These are phyloP conservation scores for Morpho helenor DNA, from an alignment of 2,888 invertebrate species.

Conservation along the genomic window DNA sequence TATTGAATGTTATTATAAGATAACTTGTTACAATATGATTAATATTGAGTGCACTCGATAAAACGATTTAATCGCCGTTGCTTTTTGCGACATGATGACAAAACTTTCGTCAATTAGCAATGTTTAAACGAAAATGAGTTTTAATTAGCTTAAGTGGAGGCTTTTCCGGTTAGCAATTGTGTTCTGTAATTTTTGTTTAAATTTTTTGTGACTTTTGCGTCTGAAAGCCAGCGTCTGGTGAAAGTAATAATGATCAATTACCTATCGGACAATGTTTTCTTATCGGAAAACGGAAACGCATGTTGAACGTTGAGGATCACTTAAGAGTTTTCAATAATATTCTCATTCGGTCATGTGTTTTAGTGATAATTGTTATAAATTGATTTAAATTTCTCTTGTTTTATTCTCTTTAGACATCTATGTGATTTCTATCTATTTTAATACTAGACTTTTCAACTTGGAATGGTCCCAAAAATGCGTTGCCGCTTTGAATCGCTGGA, in stretches of 20 bases:
- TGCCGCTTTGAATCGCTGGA: no score
- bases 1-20: conserved; percentile 18
- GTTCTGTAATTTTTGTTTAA: conserved; percentile 14
- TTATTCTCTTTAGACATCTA: no score
- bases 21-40: conserved; percentile 27
- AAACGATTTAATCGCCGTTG: conserved; percentile 28
- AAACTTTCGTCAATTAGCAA: conserved; percentile 47
- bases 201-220: conserved; percentile 14
- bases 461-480: no score
- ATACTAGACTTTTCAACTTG: no score
- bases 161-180: conserved; percentile 53
- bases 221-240: conserved; percentile 7
- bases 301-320: conserved; percentile 14
- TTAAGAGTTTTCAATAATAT: background rate
- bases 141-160: conserved; percentile 52
- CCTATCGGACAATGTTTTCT: conserved; percentile 19
- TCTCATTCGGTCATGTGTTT: no score
- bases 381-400: no score
- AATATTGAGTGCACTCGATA: conserved; percentile 28
- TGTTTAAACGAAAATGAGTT: conserved; percentile 48
- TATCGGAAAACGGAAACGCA: conserved; percentile 17
- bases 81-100: conserved; percentile 52
- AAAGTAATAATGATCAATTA: conserved; percentile 29
- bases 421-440: no score
- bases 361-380: no score